Evolutionary conservation across 1,140 invertebrate genomes (phyloP).

Genomic region (Cyphomyrmex costatus): DNA sequence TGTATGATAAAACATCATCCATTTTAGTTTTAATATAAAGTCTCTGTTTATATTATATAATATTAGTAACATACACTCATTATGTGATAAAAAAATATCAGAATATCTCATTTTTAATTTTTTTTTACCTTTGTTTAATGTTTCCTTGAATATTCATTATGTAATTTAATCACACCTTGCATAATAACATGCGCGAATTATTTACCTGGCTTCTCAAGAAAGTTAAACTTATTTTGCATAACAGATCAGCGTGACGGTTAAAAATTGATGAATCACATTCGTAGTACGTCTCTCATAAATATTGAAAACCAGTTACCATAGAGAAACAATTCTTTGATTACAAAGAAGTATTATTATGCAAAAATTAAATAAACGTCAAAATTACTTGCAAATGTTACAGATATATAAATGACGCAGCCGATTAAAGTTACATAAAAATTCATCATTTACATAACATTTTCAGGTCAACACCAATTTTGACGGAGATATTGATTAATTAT

Average conservation of each 20-base stretch:
- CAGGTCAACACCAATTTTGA: conserved; percentile 42
- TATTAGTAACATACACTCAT: not conserved
- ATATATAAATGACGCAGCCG: not conserved
- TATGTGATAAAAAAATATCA: not conserved
- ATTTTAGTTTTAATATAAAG: not conserved
- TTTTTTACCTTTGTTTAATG: not conserved
- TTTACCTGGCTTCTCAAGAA: not conserved
- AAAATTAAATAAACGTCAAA: not conserved
- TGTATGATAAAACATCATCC: not conserved
- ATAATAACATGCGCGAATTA: conserved; percentile 29
- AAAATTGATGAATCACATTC: conserved; percentile 19
- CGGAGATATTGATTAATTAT: conserved; percentile 28
- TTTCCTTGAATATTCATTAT: conserved; percentile 23
- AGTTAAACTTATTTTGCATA: conserved; percentile 42
- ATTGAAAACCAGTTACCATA: conserved; percentile 22
- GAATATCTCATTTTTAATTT: not conserved
- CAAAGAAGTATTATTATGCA: not conserved
- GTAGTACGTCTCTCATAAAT: conserved; percentile 37
- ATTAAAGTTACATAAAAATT: conserved; percentile 34
- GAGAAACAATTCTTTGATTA: conserved; percentile 24
- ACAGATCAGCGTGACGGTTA: not conserved
- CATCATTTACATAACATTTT: conserved; percentile 41
- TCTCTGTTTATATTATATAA: not conserved
- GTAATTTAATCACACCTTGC: conserved; percentile 1
- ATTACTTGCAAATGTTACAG: not conserved